Conservation (phyloP, 2,888 invertebrate genomes). For the Iselma pallidipennis region DNA sequence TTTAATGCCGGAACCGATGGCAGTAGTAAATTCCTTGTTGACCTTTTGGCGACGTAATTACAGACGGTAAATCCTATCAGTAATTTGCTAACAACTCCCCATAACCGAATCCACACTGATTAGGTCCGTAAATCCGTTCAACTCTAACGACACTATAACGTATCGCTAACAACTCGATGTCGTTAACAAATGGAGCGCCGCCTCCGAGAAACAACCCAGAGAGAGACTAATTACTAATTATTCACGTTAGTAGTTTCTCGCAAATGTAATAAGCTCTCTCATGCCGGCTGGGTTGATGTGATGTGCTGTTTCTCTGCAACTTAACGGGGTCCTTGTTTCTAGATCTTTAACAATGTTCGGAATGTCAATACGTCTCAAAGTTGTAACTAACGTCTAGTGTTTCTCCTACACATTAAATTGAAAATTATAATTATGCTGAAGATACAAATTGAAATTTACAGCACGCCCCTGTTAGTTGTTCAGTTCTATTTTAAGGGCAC, state of each 20-base stretch:
- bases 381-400: too few relatives aligned
- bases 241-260: slow-evolving; percentile 25
- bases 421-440: too few relatives aligned
- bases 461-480: too few relatives aligned
- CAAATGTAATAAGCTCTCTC: slow-evolving; percentile 33
- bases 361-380: too few relatives aligned
- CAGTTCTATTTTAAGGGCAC: too few relatives aligned
- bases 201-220: slow-evolving; percentile 36
- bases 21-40: slow-evolving; percentile 19
- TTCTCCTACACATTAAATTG: too few relatives aligned
- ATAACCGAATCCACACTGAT: slow-evolving; percentile 46
- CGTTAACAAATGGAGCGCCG: slow-evolving; percentile 45
- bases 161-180: slow-evolving; percentile 45
- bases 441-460: too few relatives aligned
- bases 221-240: slow-evolving; percentile 42
- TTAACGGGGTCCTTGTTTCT: too few relatives aligned
- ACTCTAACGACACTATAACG: slow-evolving; percentile 47
- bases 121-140: slow-evolving; percentile 45
- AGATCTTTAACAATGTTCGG: too few relatives aligned
- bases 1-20: neutral
- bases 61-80: slow-evolving; percentile 40
- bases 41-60: slow-evolving; percentile 25
- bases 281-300: too few relatives aligned
- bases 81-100: slow-evolving; percentile 44
- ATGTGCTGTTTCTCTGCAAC: too few relatives aligned